Percentiles rank a stretch among this genome's conserved stretches.
Evolutionary conservation across 2,113 vertebrate species (phyloP).

Genomic region (Grammatotria lemairii): DNA sequence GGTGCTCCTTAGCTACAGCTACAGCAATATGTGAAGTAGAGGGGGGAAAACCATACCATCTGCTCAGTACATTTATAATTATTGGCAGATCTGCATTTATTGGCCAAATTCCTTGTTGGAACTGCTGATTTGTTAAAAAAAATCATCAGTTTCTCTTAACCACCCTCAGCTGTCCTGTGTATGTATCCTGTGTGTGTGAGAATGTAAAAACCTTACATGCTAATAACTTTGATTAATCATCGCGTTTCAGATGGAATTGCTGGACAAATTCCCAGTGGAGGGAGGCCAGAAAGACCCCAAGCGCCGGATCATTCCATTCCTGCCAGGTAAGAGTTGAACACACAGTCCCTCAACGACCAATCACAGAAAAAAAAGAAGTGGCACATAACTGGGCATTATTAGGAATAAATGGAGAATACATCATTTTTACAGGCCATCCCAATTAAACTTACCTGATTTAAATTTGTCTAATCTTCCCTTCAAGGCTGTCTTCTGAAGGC

Average conservation of each 20-base stretch:
- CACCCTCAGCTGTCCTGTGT: not conserved
- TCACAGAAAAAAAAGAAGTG: not conserved
- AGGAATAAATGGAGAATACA: not conserved
- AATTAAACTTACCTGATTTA: not conserved
- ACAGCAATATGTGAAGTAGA: slow-evolving; percentile 31
- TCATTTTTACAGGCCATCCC: not conserved
- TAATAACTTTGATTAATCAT: not conserved
- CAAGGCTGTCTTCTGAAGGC: not conserved
- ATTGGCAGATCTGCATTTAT: slow-evolving; percentile 42
- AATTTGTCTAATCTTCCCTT: not conserved
- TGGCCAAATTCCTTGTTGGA: slow-evolving; percentile 42
- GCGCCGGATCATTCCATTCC: slow-evolving; percentile 93
- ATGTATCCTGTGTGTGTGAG: not conserved
- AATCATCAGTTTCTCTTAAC: slow-evolving; percentile 9
- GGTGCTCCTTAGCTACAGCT: slow-evolving; percentile 9
- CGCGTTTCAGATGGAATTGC: slow-evolving; percentile 88
- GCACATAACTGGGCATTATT: not conserved
- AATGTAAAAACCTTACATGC: not conserved
- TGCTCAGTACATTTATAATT: slow-evolving; percentile 57
- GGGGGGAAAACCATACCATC: slow-evolving; percentile 50
- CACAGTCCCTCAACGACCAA: not conserved
- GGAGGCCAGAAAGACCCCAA: slow-evolving; percentile 99
- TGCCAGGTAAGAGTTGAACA: slow-evolving; percentile 79
- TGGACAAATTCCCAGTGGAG: slow-evolving; percentile 98
- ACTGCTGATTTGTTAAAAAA: slow-evolving; percentile 50